Evolutionary conservation across 2,888 invertebrate species (phyloP), one percentile per base, ranked within the genome.

Genomic region (Heliothis peltigera): DNA sequence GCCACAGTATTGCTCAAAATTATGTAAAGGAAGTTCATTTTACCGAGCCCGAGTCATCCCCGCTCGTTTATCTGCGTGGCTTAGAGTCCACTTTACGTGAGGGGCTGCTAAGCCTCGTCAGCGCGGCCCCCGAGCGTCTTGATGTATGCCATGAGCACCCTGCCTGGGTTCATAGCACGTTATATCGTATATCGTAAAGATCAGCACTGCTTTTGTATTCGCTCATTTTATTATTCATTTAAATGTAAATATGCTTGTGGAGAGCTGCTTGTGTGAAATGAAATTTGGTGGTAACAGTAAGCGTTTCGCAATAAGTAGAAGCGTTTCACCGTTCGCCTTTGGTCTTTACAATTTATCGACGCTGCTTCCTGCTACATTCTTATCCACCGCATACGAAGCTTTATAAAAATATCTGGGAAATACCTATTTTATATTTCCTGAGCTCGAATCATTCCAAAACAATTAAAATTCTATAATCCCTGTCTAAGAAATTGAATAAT

Each of bases 131-230:
- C 21, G 65, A 28, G 28, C 57, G 18, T 47, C 25, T 42, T 22
- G 44, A 18, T 7, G 58, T 19, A 3, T 22, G 35, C 62, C 53
- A 51, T 47, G 42, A 51, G 55, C 21, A 42, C 49, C 18, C 25
- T 42, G 53, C 51, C 66, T 42, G 64, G 75, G 72, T 78, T 79
- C 69, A 77, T 64, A 25, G 59, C 68, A 19, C 81, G 63, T 68
- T 79, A 78, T 72, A n/a, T n/a, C n/a, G 75, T 61, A 63, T 64
- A 70, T 75, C 71, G 64, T 78, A 78, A 79, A 67, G 67, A 58
- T 80, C 61, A 57, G 49, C 48, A 63, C 53, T 60, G 65, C 65
- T 64, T 72, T 65, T 65, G 49, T 77, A 51, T 57, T 51, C 51
- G 61, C 56, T 21, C 48, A 21, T 56, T 66, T 48, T 67, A 66